Percentiles rank a stretch among this genome's conserved stretches.
Conservation (phyloP, 2,113 vertebrate genomes). For the Cyrtonyx montezumae region DNA sequence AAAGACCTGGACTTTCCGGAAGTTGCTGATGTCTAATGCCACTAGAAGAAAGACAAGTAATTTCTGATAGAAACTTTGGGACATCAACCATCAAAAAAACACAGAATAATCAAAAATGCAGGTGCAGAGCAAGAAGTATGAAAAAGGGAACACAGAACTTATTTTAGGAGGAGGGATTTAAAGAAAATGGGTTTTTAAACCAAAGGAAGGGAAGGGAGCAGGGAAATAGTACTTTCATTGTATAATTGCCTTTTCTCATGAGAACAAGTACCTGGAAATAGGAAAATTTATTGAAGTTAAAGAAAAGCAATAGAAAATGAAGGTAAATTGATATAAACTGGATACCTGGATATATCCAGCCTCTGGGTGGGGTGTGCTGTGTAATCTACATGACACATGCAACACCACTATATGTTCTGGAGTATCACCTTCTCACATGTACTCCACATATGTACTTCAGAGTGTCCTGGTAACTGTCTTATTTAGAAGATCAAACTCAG, state of each 20-base stretch:
- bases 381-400: neutral
- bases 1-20: neutral
- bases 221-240: neutral
- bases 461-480: neutral
- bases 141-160: neutral
- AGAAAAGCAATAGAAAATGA: neutral
- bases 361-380: neutral
- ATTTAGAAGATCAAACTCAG: neutral
- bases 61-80: no score
- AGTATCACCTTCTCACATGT: neutral
- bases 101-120: neutral
- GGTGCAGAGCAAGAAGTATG: neutral
- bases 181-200: neutral
- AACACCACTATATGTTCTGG: neutral
- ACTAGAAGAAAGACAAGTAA: neutral
- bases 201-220: accelerated
- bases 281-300: neutral
- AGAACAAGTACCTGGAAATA: neutral
- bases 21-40: neutral
- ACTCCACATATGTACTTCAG: neutral
- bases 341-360: neutral
- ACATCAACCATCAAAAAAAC: neutral
- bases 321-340: neutral
- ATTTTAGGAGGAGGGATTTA: neutral
- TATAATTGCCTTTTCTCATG: neutral